A percentile compares a stretch with the other conserved stretches of the same genome.
phyloP scores from a whole-genome alignment of 2,888 invertebrate genomes.

The Cepaea hortensis region DNA sequence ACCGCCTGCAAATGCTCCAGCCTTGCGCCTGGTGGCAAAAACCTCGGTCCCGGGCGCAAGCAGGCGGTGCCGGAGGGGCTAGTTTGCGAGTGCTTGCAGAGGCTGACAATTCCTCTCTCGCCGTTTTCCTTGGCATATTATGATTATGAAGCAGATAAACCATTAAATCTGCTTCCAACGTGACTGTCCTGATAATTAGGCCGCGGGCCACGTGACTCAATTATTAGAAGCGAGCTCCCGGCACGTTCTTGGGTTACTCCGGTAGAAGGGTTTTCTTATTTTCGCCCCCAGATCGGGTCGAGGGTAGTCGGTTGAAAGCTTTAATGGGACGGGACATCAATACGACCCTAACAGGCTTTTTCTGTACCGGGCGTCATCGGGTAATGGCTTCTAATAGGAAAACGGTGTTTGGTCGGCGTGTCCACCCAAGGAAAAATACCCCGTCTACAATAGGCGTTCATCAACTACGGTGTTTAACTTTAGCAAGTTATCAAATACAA shows the following conservation, averaged over 20 bases:
- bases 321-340: slow-evolving; percentile 45
- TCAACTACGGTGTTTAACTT: too few relatives aligned
- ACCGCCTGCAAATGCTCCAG: too few relatives aligned
- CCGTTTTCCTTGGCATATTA: too few relatives aligned
- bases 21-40: too few relatives aligned
- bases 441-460: not conserved
- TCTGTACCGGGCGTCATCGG: not conserved
- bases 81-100: too few relatives aligned
- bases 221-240: not conserved
- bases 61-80: too few relatives aligned
- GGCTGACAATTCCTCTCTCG: too few relatives aligned
- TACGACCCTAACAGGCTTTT: slow-evolving; percentile 46
- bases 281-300: slow-evolving; percentile 2
- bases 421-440: not conserved
- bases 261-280: not conserved
- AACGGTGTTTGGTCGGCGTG: slow-evolving; percentile 12
- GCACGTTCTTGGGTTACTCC: not conserved
- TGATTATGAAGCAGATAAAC: too few relatives aligned
- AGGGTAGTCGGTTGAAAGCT: slow-evolving; percentile 37
- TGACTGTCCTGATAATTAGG: slow-evolving; percentile 14
- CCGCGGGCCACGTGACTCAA: not conserved
- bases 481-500: too few relatives aligned
- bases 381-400: slow-evolving; percentile 5
- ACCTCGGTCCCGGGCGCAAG: too few relatives aligned
- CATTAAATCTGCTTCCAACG: not conserved